Evolutionary conservation across 2,797 vertebrate genomes (phyloP).

Genomic region (Gymnocypris eckloni): DNA sequence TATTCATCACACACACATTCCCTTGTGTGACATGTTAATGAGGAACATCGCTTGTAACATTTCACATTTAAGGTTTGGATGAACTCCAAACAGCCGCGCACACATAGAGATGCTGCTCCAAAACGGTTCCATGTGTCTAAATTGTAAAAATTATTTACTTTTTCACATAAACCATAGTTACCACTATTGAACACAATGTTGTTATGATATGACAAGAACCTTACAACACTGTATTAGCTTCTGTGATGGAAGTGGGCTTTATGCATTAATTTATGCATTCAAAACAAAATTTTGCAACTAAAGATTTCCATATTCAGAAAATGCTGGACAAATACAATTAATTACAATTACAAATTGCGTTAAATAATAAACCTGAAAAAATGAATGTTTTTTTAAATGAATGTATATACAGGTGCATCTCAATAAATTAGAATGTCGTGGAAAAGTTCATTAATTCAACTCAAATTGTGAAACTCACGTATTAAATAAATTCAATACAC

Average conservation of each 20-base stretch:
- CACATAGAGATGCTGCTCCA: background rate
- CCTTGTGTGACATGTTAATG: constrained; percentile 2
- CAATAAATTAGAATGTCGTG: no score
- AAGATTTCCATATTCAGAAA: background rate
- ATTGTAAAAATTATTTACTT: constrained; percentile 2
- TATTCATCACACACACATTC: background rate
- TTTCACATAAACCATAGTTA: constrained; percentile 9
- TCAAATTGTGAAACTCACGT: no score
- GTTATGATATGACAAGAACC: background rate
- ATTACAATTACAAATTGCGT: no score
- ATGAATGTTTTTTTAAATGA: no score
- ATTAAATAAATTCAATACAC: no score
- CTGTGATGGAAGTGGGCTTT: background rate
- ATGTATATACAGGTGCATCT: no score
- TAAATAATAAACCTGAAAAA: no score
- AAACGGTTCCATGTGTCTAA: constrained; percentile 6
- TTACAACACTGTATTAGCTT: background rate
- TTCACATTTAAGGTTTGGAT: constrained; percentile 28
- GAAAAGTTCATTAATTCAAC: no score
- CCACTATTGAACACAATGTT: constrained; percentile 2
- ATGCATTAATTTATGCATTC: background rate
- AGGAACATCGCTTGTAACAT: background rate
- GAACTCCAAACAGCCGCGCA: constrained; percentile 5
- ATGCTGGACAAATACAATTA: background rate
- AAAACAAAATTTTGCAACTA: constrained; percentile 4